A percentile compares a stretch with the other conserved stretches of the same genome.
phyloP scores from a whole-genome alignment of 2,113 vertebrate species.

The Xyrauchen texanus region DNA sequence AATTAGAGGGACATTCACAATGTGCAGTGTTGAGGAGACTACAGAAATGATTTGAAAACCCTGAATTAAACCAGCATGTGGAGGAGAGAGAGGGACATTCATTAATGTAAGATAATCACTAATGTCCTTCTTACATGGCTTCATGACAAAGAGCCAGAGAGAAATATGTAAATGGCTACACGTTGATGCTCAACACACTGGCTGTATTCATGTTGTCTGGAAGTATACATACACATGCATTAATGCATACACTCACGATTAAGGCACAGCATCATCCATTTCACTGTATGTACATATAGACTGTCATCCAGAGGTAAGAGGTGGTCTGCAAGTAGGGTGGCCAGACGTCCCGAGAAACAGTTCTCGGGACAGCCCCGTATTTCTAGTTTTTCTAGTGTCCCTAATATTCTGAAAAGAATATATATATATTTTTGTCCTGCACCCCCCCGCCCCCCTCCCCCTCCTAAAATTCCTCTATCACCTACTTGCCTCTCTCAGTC shows the following conservation, averaged over 20 bases:
- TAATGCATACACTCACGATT: slow-evolving; percentile 9
- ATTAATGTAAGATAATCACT: background rate
- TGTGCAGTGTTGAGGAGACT: too few species aligned
- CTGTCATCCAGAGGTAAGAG: background rate
- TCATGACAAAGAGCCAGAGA: background rate
- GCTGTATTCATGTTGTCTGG: background rate
- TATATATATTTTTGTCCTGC: too few species aligned
- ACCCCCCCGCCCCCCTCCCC: too few species aligned
- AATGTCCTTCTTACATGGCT: slow-evolving; percentile 8
- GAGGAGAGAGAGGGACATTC: too few species aligned
- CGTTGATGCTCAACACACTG: background rate
- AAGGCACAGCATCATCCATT: slow-evolving; percentile 10
- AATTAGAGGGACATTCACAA: too few species aligned
- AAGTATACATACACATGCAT: background rate
- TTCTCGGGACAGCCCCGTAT: too few species aligned
- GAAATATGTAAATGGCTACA: background rate
- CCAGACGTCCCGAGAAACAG: too few species aligned
- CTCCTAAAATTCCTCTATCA: too few species aligned
- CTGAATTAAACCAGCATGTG: background rate
- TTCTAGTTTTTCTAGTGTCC: too few species aligned
- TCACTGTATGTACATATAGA: slow-evolving; percentile 29
- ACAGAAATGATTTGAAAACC: too few species aligned
- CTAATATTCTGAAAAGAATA: too few species aligned
- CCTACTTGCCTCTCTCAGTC: too few species aligned
- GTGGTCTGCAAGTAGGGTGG: slow-evolving; percentile 31